Evolutionary conservation across 2,113 vertebrate genomes (phyloP).

Genomic region (Plecotus auritus): DNA sequence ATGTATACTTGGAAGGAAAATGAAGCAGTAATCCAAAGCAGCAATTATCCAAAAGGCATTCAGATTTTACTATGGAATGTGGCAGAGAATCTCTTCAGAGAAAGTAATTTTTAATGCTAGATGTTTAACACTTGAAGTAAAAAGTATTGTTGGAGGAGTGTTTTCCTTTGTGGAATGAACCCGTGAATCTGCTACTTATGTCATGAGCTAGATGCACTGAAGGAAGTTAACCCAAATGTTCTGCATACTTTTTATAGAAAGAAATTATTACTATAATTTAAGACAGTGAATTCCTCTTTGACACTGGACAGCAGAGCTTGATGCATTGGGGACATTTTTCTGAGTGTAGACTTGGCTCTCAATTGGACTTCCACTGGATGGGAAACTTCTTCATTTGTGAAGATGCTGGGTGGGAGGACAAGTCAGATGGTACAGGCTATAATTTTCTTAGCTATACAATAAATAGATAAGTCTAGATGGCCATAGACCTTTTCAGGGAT

Average conservation of each 20-base stretch:
- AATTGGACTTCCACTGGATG: neutral
- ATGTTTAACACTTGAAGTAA: neutral
- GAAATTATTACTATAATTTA: neutral
- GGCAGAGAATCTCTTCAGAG: neutral
- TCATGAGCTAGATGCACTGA: neutral
- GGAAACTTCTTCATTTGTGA: neutral
- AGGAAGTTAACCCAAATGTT: neutral
- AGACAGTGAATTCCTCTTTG: neutral
- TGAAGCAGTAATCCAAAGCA: neutral
- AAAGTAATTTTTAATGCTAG: neutral
- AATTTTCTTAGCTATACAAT: neutral
- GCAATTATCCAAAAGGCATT: neutral
- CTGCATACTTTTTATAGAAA: neutral
- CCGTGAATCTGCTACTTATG: neutral
- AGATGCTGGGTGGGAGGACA: neutral
- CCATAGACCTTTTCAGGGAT: neutral
- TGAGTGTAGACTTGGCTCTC: neutral
- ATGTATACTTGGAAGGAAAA: neutral
- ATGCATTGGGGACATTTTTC: neutral
- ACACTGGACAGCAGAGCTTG: neutral
- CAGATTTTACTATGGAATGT: neutral
- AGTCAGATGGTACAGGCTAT: neutral
- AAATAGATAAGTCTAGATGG: neutral
- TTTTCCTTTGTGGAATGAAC: neutral
- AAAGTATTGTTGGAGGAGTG: neutral